Evolutionary conservation across 2,113 vertebrate genomes (phyloP), one percentile per base, ranked within the genome.

Genomic region (Cephalopterus ornatus): DNA sequence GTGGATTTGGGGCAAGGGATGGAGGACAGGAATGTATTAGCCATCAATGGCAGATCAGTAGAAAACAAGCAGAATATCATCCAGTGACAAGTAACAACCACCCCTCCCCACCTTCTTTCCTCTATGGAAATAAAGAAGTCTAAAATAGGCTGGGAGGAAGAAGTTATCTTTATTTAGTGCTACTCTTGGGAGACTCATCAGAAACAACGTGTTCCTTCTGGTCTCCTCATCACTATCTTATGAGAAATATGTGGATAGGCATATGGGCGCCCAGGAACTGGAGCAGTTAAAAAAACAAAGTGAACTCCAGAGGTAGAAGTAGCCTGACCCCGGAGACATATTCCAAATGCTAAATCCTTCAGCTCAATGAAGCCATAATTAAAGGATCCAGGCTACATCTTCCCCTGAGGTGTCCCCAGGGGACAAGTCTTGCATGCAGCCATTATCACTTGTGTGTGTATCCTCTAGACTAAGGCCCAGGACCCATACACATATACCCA

Each of bases 21-120:
- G 42, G 77, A 95, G 61, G 52, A 98, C 35, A 95, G 30, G 71
- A 93, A 91, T 2, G 44, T 8, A 28, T 96, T 91, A 97, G 76
- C 37, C 53, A 2, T 33, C 73, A 47, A 0, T 6, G 23, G 56
- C 41, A 72, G 68, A 67, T 39, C 37, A 37, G 70, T 14, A 65
- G 53, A 62, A 59, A 85, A 91, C 66, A 49, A 79, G 41, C 55
- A 78, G 56, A 63, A 17, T 30, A 71, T 61, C 35, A 49, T 11
- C 37, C 49, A 66, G n/a, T 13, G 37, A 11, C 56, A 86, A 30
- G 76, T 61, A 90, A 65, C 68, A 76, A 61, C 80, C 46, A 58
- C 6, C 78, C 67, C 32, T 76, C 39, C 52, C 55, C 70, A 91
- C 65, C 44, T 81, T 32, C 76, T 73, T 81, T 32, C 76, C 70